A percentile compares a stretch with the other conserved stretches of the same genome.
Conservation (phyloP, 2,113 vertebrate species). For the Anarhynchus alexandrinus region DNA sequence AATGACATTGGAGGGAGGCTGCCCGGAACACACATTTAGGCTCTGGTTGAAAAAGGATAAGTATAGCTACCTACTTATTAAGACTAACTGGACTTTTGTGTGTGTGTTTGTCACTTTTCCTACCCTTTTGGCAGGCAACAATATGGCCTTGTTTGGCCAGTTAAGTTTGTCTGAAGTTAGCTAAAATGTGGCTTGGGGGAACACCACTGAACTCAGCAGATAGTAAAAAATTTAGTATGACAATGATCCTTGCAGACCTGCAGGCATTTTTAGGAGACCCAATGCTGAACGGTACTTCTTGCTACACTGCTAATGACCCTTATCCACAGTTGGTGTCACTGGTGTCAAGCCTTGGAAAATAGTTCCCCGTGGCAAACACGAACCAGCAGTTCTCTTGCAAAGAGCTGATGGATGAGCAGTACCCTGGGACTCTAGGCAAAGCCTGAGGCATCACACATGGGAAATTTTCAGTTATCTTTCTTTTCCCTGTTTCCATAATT, state of each 20-base stretch:
- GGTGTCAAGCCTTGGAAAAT: neutral
- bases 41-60: neutral
- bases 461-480: slow-evolving; percentile 5
- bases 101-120: neutral
- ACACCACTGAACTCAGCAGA: neutral
- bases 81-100: neutral
- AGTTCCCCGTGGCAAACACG: neutral
- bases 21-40: neutral
- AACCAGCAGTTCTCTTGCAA: neutral
- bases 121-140: neutral
- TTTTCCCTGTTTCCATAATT: neutral
- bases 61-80: neutral
- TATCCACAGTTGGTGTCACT: neutral
- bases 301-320: neutral
- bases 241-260: neutral
- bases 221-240: neutral
- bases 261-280: neutral
- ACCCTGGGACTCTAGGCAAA: neutral
- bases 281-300: neutral
- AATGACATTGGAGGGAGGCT: neutral
- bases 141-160: neutral
- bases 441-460: neutral
- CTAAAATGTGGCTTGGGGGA: neutral
- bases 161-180: neutral
- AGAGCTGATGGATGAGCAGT: neutral